A percentile compares a stretch with the other conserved stretches of the same genome.
Evolutionary conservation across 1,140 invertebrate species (phyloP).

Genomic region (Platorchestia sp.): DNA sequence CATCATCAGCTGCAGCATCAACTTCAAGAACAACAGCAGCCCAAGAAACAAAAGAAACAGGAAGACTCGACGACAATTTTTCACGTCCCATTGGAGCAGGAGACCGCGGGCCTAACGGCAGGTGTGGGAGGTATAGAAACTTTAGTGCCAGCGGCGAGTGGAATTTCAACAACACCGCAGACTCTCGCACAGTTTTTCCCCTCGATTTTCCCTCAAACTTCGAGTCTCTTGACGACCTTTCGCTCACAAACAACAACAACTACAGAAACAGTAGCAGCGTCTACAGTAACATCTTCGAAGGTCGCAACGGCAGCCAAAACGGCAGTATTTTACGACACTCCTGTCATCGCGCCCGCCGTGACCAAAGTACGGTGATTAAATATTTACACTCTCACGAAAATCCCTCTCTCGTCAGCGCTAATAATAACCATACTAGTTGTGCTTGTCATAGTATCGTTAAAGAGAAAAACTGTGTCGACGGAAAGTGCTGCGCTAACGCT

Average conservation of each 20-base stretch:
- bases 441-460: neutral
- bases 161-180: constrained; percentile 47
- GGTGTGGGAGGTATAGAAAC: constrained; percentile 47
- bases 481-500: neutral
- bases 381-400: neutral
- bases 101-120: constrained; percentile 19
- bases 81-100: constrained; percentile 52
- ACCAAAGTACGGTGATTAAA: constrained; percentile 49
- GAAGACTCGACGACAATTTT: neutral
- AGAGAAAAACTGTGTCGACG: neutral
- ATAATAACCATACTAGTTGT: neutral
- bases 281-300: neutral
- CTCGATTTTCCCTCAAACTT: constrained; percentile 36
- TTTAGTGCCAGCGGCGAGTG: constrained; percentile 22
- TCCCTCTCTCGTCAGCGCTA: neutral
- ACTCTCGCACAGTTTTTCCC: neutral
- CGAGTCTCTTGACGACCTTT: constrained; percentile 47
- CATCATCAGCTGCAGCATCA: constrained; percentile 13
- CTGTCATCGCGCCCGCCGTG: neutral
- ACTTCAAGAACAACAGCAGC: neutral
- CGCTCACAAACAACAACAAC: constrained; percentile 40
- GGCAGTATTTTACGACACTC: constrained; percentile 36
- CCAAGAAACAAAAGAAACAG: constrained; percentile 21
- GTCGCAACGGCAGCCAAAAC: neutral
- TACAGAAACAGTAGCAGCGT: neutral